Percentiles rank a stretch among this genome's conserved stretches.
These are phyloP conservation scores for Lagodon rhomboides DNA, from an alignment of 2,797 vertebrate genomes.

Conservation along the genomic window DNA sequence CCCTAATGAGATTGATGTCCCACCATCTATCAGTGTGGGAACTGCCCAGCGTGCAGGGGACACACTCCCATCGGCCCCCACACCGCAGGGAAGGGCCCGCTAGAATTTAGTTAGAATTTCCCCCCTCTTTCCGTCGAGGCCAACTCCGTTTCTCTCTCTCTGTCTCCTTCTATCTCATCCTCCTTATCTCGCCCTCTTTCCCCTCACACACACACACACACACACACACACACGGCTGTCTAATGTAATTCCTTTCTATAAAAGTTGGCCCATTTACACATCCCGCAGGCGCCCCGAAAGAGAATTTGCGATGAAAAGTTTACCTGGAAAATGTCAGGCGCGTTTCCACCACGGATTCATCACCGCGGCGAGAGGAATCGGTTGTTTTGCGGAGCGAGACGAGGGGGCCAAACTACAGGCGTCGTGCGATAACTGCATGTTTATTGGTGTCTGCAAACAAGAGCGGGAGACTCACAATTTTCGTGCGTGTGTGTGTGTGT, in stretches of 20 bases:
- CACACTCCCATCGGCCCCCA: conserved; percentile 27
- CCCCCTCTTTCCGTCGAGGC: conserved; percentile 58
- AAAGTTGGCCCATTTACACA: conserved; percentile 55
- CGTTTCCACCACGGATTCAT: conserved; percentile 52
- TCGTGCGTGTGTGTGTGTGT: neutral
- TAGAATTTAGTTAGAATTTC: conserved; percentile 49
- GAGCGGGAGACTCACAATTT: conserved; percentile 5
- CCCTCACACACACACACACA: neutral
- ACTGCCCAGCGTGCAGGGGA: conserved; percentile 56
- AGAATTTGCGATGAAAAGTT: conserved; percentile 66
- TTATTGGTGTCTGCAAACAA: conserved; percentile 34
- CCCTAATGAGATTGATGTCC: conserved; percentile 82
- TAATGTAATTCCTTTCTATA: conserved; percentile 51
- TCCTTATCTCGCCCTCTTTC: conserved; percentile 48
- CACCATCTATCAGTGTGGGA: conserved; percentile 75
- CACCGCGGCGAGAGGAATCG: conserved; percentile 23
- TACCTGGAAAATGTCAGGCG: conserved; percentile 53
- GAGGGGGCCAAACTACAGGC: conserved; percentile 20
- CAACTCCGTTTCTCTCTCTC: conserved; percentile 60
- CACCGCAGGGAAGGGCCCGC: conserved; percentile 36
- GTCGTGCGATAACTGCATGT: conserved; percentile 31
- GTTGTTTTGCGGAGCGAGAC: conserved; percentile 29
- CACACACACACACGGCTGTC: conserved; percentile 9
- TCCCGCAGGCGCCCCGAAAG: conserved; percentile 55
- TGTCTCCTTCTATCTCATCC: conserved; percentile 50